phyloP scores from a whole-genome alignment of 2,888 invertebrate genomes.

The Girardia tigrina region DNA sequence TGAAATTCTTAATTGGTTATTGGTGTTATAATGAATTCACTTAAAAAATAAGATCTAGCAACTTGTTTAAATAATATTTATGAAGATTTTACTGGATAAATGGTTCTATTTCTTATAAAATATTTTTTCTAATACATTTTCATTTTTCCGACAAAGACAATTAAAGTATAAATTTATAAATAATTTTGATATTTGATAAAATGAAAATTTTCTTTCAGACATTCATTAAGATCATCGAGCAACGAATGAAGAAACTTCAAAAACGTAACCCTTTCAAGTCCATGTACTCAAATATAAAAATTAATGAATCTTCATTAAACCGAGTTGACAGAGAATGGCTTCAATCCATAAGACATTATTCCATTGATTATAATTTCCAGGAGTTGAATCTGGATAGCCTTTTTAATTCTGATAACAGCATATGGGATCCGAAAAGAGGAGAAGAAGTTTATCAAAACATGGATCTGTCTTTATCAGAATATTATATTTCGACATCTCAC shows the following conservation, averaged over 20 bases:
- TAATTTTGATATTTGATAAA: too few species aligned
- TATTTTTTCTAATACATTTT: too few species aligned
- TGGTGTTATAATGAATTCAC: too few species aligned
- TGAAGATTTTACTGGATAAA: too few species aligned
- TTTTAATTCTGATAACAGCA: background rate
- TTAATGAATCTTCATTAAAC: background rate
- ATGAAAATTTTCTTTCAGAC: too few species aligned
- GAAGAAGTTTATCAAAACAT: background rate
- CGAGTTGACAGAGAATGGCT: background rate
- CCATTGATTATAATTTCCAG: background rate
- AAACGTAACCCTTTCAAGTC: background rate
- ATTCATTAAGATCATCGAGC: background rate
- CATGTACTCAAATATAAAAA: background rate
- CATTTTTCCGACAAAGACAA: too few species aligned
- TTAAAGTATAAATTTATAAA: too few species aligned
- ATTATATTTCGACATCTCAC: constrained; percentile 16
- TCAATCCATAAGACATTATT: background rate
- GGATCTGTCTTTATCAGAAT: background rate
- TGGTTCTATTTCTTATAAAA: too few species aligned
- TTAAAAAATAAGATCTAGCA: too few species aligned
- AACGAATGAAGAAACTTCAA: background rate
- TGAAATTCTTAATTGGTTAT: too few species aligned
- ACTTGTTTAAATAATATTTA: too few species aligned
- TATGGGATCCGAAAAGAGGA: background rate
- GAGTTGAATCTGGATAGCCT: background rate